A percentile compares a stretch with the other conserved stretches of the same genome.
phyloP scores from a whole-genome alignment of 2,113 vertebrate species.

The Okapia johnstoni region DNA sequence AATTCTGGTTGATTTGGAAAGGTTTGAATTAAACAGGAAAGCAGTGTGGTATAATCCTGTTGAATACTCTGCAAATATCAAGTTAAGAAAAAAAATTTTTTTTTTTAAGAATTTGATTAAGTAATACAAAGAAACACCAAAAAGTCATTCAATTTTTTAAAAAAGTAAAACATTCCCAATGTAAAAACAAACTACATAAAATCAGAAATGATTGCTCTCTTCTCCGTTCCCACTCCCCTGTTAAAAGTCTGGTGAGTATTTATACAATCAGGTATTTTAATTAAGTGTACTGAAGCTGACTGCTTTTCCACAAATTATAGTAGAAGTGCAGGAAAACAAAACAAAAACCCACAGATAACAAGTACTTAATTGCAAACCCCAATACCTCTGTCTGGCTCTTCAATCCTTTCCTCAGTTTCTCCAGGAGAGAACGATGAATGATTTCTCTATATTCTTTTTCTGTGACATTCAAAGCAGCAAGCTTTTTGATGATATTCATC shows the following conservation, averaged over 20 bases:
- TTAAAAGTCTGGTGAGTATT: neutral
- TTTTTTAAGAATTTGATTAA: neutral
- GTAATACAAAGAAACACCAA: neutral
- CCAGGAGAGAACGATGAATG: conserved; percentile 88
- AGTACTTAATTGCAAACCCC: neutral
- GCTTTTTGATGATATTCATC: conserved; percentile 83
- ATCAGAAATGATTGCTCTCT: neutral
- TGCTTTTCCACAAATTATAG: neutral
- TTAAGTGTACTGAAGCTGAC: neutral
- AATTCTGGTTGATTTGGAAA: conserved; percentile 91
- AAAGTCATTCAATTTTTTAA: neutral
- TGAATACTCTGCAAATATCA: conserved; percentile 86
- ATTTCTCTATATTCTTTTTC: conserved; percentile 89
- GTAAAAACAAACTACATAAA: neutral
- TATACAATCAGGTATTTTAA: neutral
- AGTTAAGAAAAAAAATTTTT: neutral
- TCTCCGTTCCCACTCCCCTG: neutral
- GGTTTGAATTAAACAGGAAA: conserved; percentile 91
- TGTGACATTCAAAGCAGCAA: conserved; percentile 81
- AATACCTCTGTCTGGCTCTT: conserved; percentile 91
- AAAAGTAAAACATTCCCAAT: neutral
- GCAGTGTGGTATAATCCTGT: conserved; percentile 92
- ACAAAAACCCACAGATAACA: rapidly evolving
- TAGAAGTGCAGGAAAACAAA: neutral
- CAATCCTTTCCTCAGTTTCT: conserved; percentile 88